A percentile compares a stretch with the other conserved stretches of the same genome.
Conservation (phyloP, 2,797 vertebrate species). For the Corythornis leucogaster region DNA sequence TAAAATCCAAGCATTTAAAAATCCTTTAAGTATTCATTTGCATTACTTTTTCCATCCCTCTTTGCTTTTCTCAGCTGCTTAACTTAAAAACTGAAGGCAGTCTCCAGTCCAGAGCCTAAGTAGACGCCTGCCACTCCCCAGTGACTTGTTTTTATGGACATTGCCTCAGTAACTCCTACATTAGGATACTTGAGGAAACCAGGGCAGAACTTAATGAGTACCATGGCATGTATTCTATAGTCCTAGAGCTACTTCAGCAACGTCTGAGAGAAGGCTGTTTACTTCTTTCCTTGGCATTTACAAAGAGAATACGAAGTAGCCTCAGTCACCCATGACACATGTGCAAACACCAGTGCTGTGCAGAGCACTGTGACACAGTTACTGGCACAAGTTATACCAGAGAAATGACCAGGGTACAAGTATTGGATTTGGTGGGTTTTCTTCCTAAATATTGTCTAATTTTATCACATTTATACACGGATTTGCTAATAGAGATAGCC, state of each 20-base stretch:
- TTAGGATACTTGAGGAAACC: constrained; percentile 23
- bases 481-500: background rate
- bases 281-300: background rate
- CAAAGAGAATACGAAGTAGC: background rate
- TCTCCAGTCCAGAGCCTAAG: background rate
- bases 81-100: background rate
- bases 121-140: background rate
- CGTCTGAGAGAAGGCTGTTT: constrained; percentile 20
- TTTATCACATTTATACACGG: background rate
- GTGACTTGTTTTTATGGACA: background rate
- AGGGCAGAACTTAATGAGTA: constrained; percentile 40
- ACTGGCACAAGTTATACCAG: background rate
- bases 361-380: background rate
- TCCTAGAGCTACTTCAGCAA: background rate
- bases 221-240: background rate
- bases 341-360: background rate
- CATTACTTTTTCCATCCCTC: background rate
- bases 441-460: background rate
- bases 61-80: background rate
- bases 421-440: background rate
- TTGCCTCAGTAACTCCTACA: constrained; percentile 37
- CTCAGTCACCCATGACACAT: background rate
- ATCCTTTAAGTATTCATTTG: background rate
- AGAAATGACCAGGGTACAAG: background rate
- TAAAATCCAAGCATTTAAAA: background rate